A percentile compares a stretch with the other conserved stretches of the same genome.
phyloP scores from a whole-genome alignment of 2,888 invertebrate species.

The Stictocephala bisonia region DNA sequence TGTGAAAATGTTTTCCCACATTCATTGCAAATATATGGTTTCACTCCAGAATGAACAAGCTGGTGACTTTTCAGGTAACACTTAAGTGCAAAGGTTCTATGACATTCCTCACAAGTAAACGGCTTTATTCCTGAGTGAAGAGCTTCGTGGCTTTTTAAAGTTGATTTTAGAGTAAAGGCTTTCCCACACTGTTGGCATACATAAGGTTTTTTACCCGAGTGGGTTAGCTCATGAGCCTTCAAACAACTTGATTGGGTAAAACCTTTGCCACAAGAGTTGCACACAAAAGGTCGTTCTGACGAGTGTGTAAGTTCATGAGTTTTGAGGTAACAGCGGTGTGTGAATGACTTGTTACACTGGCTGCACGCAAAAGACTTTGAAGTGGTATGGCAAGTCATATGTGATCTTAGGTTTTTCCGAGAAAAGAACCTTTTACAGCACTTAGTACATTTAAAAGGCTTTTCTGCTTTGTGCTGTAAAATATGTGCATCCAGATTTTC shows the following conservation, averaged over 20 bases:
- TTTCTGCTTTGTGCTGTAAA: slow-evolving; percentile 20
- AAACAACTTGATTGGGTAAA: slow-evolving; percentile 48
- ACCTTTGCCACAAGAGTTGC: slow-evolving; percentile 15
- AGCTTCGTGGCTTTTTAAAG: slow-evolving; percentile 44
- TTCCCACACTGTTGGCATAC: slow-evolving; percentile 56
- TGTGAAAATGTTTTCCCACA: slow-evolving; percentile 30
- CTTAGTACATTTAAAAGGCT: slow-evolving; percentile 24
- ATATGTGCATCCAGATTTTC: slow-evolving; percentile 20
- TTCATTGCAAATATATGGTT: slow-evolving; percentile 14
- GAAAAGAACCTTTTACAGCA: slow-evolving; percentile 36
- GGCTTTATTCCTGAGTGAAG: slow-evolving; percentile 1
- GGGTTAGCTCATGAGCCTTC: slow-evolving; percentile 58
- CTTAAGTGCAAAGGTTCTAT: slow-evolving; percentile 15
- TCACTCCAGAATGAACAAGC: slow-evolving; percentile 55
- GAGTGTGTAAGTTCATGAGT: slow-evolving; percentile 23
- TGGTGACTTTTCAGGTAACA: slow-evolving; percentile 35
- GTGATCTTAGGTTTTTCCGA: slow-evolving; percentile 15
- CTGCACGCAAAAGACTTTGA: slow-evolving; percentile 6
- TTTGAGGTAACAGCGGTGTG: slow-evolving; percentile 31
- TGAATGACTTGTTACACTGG: slow-evolving; percentile 15
- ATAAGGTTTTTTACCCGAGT: slow-evolving; percentile 56
- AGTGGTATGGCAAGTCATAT: slow-evolving; percentile 21
- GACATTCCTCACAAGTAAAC: slow-evolving; percentile 5
- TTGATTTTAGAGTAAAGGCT: slow-evolving; percentile 47
- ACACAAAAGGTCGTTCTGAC: background rate